Percentiles rank a stretch among this genome's conserved stretches.
These are phyloP conservation scores for Centropus unirufus DNA, from an alignment of 2,113 vertebrate species.

Conservation along the genomic window DNA sequence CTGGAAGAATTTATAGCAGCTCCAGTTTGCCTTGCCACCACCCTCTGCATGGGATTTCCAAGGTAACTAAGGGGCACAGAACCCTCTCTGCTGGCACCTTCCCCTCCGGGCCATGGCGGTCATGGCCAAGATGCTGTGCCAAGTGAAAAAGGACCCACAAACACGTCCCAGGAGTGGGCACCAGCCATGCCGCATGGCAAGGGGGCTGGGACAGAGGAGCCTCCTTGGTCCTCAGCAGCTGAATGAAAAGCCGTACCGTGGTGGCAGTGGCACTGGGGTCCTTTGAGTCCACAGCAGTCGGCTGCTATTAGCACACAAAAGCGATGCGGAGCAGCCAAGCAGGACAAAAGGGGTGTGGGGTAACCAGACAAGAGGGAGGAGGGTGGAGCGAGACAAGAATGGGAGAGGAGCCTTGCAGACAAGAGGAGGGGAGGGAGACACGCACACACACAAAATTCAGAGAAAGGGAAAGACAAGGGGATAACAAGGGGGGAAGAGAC, in stretches of 20 bases:
- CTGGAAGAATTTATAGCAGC: not conserved
- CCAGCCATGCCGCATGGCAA: accelerated
- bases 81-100: accelerated
- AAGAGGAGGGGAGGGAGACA: slow-evolving; percentile 24
- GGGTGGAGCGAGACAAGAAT: slow-evolving; percentile 56
- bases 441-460: not conserved
- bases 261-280: not conserved
- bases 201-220: too few relatives aligned
- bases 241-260: not conserved
- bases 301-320: slow-evolving; percentile 49
- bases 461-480: slow-evolving; percentile 13
- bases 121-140: not conserved
- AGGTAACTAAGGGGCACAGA: accelerated
- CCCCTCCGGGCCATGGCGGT: not conserved
- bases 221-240: not conserved
- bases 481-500: slow-evolving; percentile 51
- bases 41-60: accelerated
- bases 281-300: not conserved
- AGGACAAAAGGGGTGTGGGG: slow-evolving; percentile 53
- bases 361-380: slow-evolving; percentile 37
- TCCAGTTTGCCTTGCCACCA: not conserved
- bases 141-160: accelerated
- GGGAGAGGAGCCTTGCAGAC: slow-evolving; percentile 9
- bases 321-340: slow-evolving; percentile 7
- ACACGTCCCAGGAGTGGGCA: too few relatives aligned